A percentile compares a stretch with the other conserved stretches of the same genome.
Evolutionary conservation across 92 coral and sea anemone species (phyloP).

Genomic region (Plumapathes pennacea): DNA sequence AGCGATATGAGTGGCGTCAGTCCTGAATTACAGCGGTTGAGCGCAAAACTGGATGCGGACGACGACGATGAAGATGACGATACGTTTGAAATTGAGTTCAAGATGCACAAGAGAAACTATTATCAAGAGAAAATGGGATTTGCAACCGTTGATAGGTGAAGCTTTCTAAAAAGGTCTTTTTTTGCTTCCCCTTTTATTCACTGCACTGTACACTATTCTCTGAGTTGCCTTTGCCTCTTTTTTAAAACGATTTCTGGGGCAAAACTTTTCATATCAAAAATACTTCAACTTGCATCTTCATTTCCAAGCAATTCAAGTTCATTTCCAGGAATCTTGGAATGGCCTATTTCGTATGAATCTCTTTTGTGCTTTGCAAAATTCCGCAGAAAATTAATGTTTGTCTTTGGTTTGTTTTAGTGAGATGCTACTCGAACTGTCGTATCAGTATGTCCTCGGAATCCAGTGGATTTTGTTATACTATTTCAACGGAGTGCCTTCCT

Average conservation of each 20-base stretch:
- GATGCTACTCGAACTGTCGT: slow-evolving; percentile 56
- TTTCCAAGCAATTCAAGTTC: too few species aligned
- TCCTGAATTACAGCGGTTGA: slow-evolving; percentile 65
- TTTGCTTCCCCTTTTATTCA: background rate
- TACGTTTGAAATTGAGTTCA: slow-evolving; percentile 87
- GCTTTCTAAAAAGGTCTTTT: background rate
- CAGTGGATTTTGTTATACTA: slow-evolving; percentile 97
- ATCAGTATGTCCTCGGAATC: slow-evolving; percentile 85
- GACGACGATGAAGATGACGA: slow-evolving; percentile 73
- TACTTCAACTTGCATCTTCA: too few species aligned
- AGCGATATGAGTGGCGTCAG: too few species aligned
- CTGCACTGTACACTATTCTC: too few species aligned
- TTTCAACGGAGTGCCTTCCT: slow-evolving; percentile 91
- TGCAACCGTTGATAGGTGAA: slow-evolving; percentile 65
- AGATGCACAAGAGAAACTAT: slow-evolving; percentile 77
- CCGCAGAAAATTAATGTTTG: too few species aligned
- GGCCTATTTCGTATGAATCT: too few species aligned
- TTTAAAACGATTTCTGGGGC: too few species aligned
- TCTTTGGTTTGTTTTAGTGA: slow-evolving; percentile 29
- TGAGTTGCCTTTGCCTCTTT: too few species aligned
- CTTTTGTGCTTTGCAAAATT: too few species aligned
- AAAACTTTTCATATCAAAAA: too few species aligned
- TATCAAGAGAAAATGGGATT: slow-evolving; percentile 83
- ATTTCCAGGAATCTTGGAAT: too few species aligned
- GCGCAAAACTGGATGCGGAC: slow-evolving; percentile 51